Evolutionary conservation across 64 coral and sea anemone genomes (phyloP), one percentile per base, ranked within the genome.

Genomic region (Stichodactyla mertensii): DNA sequence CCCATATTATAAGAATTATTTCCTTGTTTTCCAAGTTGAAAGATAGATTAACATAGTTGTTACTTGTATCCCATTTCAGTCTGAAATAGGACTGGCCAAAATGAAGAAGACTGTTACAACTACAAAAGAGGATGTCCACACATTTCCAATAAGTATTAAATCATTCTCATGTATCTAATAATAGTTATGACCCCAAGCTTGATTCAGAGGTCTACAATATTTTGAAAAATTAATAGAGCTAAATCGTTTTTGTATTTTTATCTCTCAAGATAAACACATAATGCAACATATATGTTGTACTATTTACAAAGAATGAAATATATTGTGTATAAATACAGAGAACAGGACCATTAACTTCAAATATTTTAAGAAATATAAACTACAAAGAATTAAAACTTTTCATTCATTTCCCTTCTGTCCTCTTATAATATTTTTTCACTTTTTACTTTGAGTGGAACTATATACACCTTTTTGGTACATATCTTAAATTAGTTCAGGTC

Each of bases 361-460:
- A 51, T 16, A 27, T 62, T 64, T n/a, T 15, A 64, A 64, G 64
- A 51, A 64, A 62, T 85, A 64, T 5, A 85, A 28, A 52, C 51
- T 58, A 51, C 83, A 62, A 62, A 19, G 18, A 64, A 23, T 85
- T 13, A 16, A 64, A 19, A 20, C 18, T 55, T 31, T 13, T 84
- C 13, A 18, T 57, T n/a, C 45, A 16, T 61, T 84, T 15, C 54
- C 64, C 51, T 85, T 85, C 52, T 15, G 1, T 64, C 31, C 55
- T 57, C 80, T 83, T 83, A 57, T 83, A 82, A 82, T 82, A 83
- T 55, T 55, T 51, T 83, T 27, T 22, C 55, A 22, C 55, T 83
- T 83, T 77, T 83, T 83, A 22, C 52, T 26, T 83, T 57, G 2
- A 36, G 62, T n/a, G 20, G 20, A 22, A 4, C 62, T 22, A 66